Base-by-base conservation (phyloP, 2,113 vertebrate species). In the Calidris pugnax region DNA sequence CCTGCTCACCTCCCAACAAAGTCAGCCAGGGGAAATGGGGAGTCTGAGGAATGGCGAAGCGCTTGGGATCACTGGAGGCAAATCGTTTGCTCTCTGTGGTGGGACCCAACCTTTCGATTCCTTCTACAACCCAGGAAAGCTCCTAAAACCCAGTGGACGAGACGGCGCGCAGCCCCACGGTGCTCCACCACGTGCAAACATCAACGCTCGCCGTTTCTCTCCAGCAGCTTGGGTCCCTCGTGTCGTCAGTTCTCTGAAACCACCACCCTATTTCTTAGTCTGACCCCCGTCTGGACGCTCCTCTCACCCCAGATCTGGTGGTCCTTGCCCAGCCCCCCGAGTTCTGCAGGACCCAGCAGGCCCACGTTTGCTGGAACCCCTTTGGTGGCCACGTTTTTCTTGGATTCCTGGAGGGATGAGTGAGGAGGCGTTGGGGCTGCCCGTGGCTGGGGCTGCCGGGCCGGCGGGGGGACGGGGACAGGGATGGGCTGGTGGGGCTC, bases 381-480 rank as follows among this genome's bases (percentile, higher is more conserved):
- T 27, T 19, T 39, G 2, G n/a, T 12, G 4, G 50, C 24, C 24
- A 26, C 3, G 5, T 37, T 75, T 6, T 24, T 51, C 32, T 24
- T 2, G 3, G 81, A 3, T 3, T 60, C 32, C 23, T 15, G 57
- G 15, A 39, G 10, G 2, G 32, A 16, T 0, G 47, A 12, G 39
- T 1, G 16, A 20, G n/a, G 47, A 21, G 9, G 18, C 33, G 10
- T 23, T 0, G 24, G 33, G 33, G 20, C n/a, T 22, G 17, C 14
- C 6, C 22, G 43, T 0, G 33, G 69, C 11, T 21, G 63, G 19
- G 41, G 69, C 28, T 33, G 72, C 37, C 5, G n/a, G 3, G 51
- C 7, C 0, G 8, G 9, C 2, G 57, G 64, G 20, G 2, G 1
- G 4, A 7, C 1, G 6, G 37, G 1, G 1, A 10, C 1, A 5